These are phyloP conservation scores for Actinostola sp. DNA, from an alignment of 92 coral and sea anemone genomes.

Conservation along the genomic window DNA sequence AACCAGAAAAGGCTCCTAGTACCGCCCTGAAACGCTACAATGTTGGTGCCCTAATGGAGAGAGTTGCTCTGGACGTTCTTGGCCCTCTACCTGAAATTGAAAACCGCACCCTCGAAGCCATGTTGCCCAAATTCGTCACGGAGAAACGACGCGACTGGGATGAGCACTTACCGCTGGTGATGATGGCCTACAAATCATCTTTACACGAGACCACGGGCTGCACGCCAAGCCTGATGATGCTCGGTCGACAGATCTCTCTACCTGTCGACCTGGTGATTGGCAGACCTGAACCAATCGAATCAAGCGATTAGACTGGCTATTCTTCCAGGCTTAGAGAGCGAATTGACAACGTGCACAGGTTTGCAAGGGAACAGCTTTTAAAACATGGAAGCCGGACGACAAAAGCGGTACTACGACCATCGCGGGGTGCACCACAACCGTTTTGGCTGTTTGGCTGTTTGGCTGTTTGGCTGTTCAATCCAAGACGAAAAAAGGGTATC, in stretches of 20 bases:
- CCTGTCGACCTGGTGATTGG: slow-evolving; percentile 25
- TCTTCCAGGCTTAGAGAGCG: not conserved
- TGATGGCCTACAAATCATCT: slow-evolving; percentile 36
- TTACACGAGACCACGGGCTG: slow-evolving; percentile 30
- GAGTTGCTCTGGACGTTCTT: slow-evolving; percentile 43
- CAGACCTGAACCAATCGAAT: not conserved
- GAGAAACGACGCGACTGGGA: slow-evolving; percentile 36
- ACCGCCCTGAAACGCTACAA: slow-evolving; percentile 22
- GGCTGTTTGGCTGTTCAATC: slow-evolving; percentile 40
- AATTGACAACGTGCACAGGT: slow-evolving; percentile 19
- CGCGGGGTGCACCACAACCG: not conserved
- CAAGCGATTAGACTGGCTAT: slow-evolving; percentile 13
- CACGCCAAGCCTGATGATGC: slow-evolving; percentile 21
- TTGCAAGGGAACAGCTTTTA: slow-evolving; percentile 13
- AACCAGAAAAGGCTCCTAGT: slow-evolving; percentile 2
- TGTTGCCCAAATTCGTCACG: slow-evolving; percentile 18
- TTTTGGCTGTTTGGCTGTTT: slow-evolving; percentile 15
- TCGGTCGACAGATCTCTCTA: not conserved
- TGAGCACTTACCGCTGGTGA: slow-evolving; percentile 19
- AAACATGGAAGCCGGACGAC: not conserved
- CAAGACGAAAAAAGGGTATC: slow-evolving; percentile 18
- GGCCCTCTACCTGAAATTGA: slow-evolving; percentile 31
- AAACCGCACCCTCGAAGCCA: slow-evolving; percentile 28
- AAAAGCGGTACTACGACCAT: slow-evolving; percentile 5
- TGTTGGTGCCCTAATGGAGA: slow-evolving; percentile 23